phyloP scores from a whole-genome alignment of 2,113 vertebrate species.

The Pangasianodon hypophthalmus region DNA sequence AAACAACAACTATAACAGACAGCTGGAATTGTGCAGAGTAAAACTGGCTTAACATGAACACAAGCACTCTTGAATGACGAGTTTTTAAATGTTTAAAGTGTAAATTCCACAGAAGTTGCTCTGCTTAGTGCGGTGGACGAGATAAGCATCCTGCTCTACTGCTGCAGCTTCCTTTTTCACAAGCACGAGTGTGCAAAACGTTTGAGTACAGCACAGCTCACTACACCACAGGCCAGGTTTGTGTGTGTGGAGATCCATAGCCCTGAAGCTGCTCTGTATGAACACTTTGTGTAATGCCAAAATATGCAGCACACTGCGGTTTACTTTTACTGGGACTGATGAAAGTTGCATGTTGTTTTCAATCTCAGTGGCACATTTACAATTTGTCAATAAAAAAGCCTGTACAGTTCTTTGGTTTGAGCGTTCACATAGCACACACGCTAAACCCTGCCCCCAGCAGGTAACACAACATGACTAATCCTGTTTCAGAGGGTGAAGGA shows the following conservation, averaged over 20 bases:
- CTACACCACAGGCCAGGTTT: background rate
- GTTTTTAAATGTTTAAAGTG: constrained; percentile 41
- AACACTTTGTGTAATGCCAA: no score
- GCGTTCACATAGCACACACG: background rate
- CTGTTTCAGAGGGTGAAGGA: background rate
- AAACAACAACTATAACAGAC: no score
- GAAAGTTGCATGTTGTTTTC: no score
- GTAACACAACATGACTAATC: background rate
- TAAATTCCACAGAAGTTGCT: constrained; percentile 11
- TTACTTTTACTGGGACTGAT: no score
- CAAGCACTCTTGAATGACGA: background rate
- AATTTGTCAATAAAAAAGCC: no score
- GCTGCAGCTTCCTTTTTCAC: background rate
- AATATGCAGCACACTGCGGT: no score
- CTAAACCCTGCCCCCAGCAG: background rate
- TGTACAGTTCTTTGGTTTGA: background rate
- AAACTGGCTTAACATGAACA: no score
- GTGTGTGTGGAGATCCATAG: no score
- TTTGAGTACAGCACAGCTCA: background rate
- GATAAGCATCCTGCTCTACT: background rate
- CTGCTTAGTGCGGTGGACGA: background rate
- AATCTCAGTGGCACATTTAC: no score
- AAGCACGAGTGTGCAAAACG: background rate
- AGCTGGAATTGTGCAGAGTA: no score
- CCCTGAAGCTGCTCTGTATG: no score